These are phyloP conservation scores for Ornithoptera priamus DNA, from an alignment of 2,888 invertebrate genomes.

Conservation along the genomic window DNA sequence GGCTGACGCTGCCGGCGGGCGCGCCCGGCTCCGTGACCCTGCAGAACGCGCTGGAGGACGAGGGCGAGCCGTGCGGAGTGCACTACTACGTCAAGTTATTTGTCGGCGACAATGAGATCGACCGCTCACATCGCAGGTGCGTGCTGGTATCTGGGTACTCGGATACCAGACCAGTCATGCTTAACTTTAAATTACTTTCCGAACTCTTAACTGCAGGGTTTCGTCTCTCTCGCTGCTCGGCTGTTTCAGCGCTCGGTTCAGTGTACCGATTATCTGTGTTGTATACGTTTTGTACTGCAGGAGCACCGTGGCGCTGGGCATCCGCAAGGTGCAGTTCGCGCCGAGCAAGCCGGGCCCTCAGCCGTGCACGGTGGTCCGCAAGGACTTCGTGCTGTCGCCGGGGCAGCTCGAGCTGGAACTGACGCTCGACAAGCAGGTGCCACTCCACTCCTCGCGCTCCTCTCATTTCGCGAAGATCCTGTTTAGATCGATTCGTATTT, in stretches of 20 bases:
- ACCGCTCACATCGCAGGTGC: constrained; percentile 88
- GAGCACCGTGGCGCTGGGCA: constrained; percentile 93
- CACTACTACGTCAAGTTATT: constrained; percentile 95
- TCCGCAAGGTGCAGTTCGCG: constrained; percentile 95
- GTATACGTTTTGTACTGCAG: constrained; percentile 60
- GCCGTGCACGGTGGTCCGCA: constrained; percentile 95
- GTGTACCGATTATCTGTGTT: neutral
- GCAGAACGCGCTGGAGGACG: constrained; percentile 91
- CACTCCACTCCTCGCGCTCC: neutral
- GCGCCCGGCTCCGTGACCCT: constrained; percentile 96
- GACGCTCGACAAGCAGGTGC: constrained; percentile 95
- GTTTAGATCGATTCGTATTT: too few species aligned
- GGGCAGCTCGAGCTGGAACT: constrained; percentile 96
- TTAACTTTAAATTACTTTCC: too few species aligned
- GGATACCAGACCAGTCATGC: neutral
- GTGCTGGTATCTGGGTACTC: neutral
- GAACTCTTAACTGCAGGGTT: too few species aligned
- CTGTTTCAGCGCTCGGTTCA: too few species aligned
- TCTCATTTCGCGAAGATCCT: too few species aligned
- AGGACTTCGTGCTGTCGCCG: constrained; percentile 96
- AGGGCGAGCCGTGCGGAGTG: constrained; percentile 95
- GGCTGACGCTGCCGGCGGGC: constrained; percentile 88
- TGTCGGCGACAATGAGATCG: constrained; percentile 88
- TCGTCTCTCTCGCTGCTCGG: too few species aligned
- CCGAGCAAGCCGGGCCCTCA: constrained; percentile 94